A percentile compares a stretch with the other conserved stretches of the same genome.
Conservation (phyloP, 2,888 invertebrate species). For the Rhamphomyia laevipes region DNA sequence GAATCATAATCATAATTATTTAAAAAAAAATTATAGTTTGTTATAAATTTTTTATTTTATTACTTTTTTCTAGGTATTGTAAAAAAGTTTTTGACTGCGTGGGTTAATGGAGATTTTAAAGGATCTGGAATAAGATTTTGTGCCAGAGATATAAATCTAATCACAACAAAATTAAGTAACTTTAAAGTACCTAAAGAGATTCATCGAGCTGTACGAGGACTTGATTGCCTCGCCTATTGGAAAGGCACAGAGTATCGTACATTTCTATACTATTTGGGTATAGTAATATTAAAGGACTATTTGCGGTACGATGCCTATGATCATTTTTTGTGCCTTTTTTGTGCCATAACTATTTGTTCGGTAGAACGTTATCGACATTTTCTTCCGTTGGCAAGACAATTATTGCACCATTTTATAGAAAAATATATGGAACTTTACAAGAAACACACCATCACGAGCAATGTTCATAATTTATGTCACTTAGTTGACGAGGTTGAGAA, state of each 20-base stretch:
- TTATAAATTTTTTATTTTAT: no score
- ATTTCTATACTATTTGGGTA: slow-evolving; percentile 2
- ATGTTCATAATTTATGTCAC: slow-evolving; percentile 29
- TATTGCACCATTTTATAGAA: slow-evolving; percentile 13
- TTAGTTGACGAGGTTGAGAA: slow-evolving; percentile 23
- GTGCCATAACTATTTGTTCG: slow-evolving; percentile 5
- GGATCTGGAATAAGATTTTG: no score
- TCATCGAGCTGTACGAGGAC: neutral
- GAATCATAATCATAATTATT: no score
- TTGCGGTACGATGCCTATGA: slow-evolving; percentile 1
- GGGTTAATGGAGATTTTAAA: no score
- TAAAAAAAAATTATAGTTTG: no score
- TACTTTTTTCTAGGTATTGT: no score
- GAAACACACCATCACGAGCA: slow-evolving; percentile 23
- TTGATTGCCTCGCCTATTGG: slow-evolving; percentile 5
- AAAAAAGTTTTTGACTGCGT: no score
- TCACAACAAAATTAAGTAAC: no score
- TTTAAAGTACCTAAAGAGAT: no score
- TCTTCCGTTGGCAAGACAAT: no score
- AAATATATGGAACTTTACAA: slow-evolving; percentile 22
- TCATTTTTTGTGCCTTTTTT: slow-evolving; percentile 1
- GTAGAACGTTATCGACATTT: neutral
- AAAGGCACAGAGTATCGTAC: slow-evolving; percentile 6
- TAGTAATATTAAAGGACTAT: slow-evolving; percentile 2
- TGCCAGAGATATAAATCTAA: no score